A percentile compares a stretch with the other conserved stretches of the same genome.
Evolutionary conservation across 2,113 vertebrate genomes (phyloP).

Genomic region (Athene cunicularia): DNA sequence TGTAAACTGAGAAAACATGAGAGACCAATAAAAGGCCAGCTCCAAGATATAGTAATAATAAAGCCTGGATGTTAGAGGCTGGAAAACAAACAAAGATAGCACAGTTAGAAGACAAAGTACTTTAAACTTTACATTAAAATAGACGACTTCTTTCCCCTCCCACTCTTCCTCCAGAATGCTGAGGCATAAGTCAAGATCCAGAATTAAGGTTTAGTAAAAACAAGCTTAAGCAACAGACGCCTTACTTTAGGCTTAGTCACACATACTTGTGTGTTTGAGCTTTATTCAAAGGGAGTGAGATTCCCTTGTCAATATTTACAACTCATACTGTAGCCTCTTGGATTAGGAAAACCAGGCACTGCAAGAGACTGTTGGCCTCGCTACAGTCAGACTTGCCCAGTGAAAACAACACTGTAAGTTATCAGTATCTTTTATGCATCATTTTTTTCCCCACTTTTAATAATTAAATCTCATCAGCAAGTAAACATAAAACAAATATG

Average conservation of each 20-base stretch:
- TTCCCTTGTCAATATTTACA: neutral
- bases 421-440: neutral
- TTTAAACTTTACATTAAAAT: neutral
- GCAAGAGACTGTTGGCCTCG: neutral
- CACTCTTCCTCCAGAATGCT: neutral
- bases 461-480: neutral
- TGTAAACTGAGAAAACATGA: constrained; percentile 98
- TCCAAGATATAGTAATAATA: constrained; percentile 92
- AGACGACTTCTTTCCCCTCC: neutral
- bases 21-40: constrained; percentile 96
- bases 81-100: constrained; percentile 49
- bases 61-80: constrained; percentile 87
- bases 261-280: neutral
- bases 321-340: neutral
- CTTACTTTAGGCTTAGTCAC: neutral
- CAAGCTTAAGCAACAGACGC: neutral
- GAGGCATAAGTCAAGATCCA: neutral
- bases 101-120: constrained; percentile 27
- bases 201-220: neutral
- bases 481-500: neutral
- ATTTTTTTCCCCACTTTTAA: neutral
- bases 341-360: neutral
- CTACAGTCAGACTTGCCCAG: neutral
- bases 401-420: neutral
- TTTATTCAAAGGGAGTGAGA: neutral